Evolutionary conservation across 1,140 invertebrate species (phyloP), one percentile per base, ranked within the genome.

Genomic region (Pantala flavescens): DNA sequence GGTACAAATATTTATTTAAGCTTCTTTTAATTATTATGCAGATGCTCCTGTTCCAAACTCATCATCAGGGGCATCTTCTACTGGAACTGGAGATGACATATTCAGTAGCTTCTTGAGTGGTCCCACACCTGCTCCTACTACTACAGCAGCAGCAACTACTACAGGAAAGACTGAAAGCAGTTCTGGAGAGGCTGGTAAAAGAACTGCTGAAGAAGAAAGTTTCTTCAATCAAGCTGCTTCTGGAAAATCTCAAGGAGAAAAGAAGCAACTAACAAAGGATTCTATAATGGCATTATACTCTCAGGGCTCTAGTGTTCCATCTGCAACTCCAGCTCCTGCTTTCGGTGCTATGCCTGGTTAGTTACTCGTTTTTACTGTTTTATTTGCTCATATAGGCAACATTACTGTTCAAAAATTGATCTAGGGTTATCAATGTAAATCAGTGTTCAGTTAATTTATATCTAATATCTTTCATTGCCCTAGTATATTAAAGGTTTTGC

Each of bases 221-320:
- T 96, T 96, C 84, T 96, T 96, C 80, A 94, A 93, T 83, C 93
- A 95, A 82, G 86, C 90, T n/a, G 85, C 87, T 2, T 88, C 91
- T 0, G 89, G 88, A 55, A 36, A 75, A 43, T 85, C 89, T 78
- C 89, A 90, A 77, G 76, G 74, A 16, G 90, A 91, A 78, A 91
- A 90, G 77, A 89, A 88, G 75, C 94, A 95, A 84, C 85, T 97
- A 82, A 95, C 93, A 24, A 97, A 95, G 83, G 94, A 97, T 80
- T 97, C 94, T 81, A 97, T 98, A 83, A 84, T 98, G 81, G 94
- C 95, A 7, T 82, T 97, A 42, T 98, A 96, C 82, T 91, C 90
- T 77, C 91, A 88, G 78, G 85, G 85, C 14, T 87, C 87, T 7
- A 78, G 80, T 21, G 21, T 70, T 7, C n/a, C 49, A 16, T 63